Conservation (phyloP, 2,888 invertebrate species). For the Marasmarcha lunaedactyla region DNA sequence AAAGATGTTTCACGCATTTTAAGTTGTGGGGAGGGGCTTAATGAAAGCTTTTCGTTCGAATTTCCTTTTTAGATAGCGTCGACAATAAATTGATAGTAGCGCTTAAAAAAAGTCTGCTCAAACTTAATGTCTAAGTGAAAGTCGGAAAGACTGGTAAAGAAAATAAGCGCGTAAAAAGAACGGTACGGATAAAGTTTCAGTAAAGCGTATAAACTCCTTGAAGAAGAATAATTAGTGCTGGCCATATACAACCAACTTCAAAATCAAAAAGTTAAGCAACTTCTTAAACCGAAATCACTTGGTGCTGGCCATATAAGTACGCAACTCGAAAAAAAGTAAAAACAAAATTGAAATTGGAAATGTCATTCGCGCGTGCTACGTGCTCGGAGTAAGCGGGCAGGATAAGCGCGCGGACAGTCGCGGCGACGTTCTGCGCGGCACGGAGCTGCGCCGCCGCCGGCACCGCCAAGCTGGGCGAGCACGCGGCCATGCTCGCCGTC, state of each 20-base stretch:
- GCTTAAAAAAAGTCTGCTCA: not conserved
- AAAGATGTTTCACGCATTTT: conserved; percentile 34
- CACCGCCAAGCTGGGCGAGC: conserved; percentile 65
- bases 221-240: no score
- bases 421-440: conserved; percentile 41
- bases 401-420: conserved; percentile 39
- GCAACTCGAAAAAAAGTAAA: not conserved
- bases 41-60: conserved; percentile 9
- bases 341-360: not conserved
- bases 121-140: not conserved
- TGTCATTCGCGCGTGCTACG: not conserved
- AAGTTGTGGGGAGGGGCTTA: conserved; percentile 28
- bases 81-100: not conserved
- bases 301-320: not conserved
- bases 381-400: conserved; percentile 14
- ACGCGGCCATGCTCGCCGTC: conserved; percentile 81
- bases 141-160: no score
- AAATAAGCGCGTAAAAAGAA: no score
- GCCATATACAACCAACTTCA: not conserved
- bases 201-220: no score
- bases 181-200: no score
- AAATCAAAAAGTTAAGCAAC: not conserved
- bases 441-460: conserved; percentile 39
- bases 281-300: not conserved
- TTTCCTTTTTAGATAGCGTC: not conserved